Evolutionary conservation across 2,113 vertebrate species (phyloP).

Genomic region (Marmota monax): DNA sequence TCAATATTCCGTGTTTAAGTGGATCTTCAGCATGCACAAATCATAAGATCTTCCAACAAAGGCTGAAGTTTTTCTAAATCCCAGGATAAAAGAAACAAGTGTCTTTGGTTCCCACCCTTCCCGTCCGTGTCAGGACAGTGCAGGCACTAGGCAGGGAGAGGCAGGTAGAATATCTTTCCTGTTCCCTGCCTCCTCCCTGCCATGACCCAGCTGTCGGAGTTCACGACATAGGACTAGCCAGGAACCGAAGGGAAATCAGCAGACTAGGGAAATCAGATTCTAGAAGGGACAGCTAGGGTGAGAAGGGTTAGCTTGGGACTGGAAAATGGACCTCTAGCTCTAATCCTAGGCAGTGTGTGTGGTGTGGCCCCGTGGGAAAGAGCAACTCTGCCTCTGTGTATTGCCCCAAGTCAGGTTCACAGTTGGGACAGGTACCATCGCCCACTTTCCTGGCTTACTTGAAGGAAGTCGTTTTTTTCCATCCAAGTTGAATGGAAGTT

Average conservation of each 20-base stretch:
- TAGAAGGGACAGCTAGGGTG: neutral
- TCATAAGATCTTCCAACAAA: neutral
- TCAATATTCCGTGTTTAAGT: neutral
- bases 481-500: conserved; percentile 46
- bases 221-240: neutral
- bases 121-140: neutral
- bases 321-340: neutral
- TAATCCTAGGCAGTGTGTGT: neutral
- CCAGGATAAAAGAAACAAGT: neutral
- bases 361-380: neutral
- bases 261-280: neutral
- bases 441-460: neutral
- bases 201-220: neutral
- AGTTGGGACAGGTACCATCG: neutral
- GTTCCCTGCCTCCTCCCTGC: neutral
- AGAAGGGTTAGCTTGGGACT: neutral
- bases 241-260: neutral
- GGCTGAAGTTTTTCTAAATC: neutral
- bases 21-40: neutral
- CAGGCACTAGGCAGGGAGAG: accelerated
- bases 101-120: accelerated
- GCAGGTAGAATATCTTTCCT: neutral
- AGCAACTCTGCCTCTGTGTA: neutral
- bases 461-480: conserved; percentile 40
- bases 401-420: neutral